Evolutionary conservation across 2,113 vertebrate species (phyloP).

Genomic region (Cyanistes caeruleus): DNA sequence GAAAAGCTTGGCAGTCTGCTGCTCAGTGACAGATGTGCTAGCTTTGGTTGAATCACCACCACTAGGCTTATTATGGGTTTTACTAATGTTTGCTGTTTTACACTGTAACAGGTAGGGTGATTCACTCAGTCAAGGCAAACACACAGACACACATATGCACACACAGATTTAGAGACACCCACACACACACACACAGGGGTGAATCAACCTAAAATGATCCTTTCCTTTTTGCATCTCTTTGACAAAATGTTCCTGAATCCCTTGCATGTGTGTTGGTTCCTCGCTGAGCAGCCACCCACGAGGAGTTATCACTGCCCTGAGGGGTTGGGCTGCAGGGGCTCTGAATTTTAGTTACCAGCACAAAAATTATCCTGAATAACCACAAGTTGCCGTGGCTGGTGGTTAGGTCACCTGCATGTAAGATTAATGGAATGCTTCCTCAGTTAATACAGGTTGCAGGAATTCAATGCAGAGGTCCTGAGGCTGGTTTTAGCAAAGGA

Average conservation of each 20-base stretch:
- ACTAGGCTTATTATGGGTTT: slow-evolving; percentile 75
- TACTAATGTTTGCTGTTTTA: slow-evolving; percentile 80
- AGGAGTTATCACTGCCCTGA: background rate
- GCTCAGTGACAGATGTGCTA: slow-evolving; percentile 77
- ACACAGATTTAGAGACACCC: background rate
- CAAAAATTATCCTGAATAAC: background rate
- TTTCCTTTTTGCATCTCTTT: background rate
- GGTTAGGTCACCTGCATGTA: background rate
- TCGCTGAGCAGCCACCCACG: background rate
- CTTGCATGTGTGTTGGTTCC: background rate
- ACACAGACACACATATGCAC: slow-evolving; percentile 1
- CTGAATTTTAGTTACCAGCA: background rate
- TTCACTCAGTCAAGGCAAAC: slow-evolving; percentile 60
- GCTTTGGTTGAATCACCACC: slow-evolving; percentile 78
- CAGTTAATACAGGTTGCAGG: background rate
- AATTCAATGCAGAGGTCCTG: background rate
- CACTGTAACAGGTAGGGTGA: slow-evolving; percentile 71
- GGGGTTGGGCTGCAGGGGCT: background rate
- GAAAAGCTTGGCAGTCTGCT: slow-evolving; percentile 72
- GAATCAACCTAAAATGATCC: background rate
- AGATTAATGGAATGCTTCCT: background rate
- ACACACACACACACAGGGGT: background rate
- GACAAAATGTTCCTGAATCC: background rate
- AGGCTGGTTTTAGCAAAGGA: background rate
- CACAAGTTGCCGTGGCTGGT: background rate